Evolutionary conservation across 2,888 invertebrate species (phyloP), one percentile per base, ranked within the genome.

Genomic region (Dexiosoma caninum): DNA sequence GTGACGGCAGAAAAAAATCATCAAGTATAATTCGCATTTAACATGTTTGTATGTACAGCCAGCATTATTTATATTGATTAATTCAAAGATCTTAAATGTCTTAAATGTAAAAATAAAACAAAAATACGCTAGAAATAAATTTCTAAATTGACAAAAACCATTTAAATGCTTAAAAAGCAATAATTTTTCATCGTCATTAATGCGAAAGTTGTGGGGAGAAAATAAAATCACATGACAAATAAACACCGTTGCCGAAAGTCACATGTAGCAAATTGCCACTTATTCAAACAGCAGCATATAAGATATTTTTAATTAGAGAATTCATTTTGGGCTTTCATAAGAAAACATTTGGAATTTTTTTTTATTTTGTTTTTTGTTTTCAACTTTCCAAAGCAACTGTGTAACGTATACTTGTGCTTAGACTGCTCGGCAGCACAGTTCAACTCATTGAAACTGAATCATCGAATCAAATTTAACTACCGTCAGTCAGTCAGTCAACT

Each of bases 121-220:
- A 21, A 66, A 57, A 42, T 14, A 49, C 46, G 12, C 7, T 66
- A n/a, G 19, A 44, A 62, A 55, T 27, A 40, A 62, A 60, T 44
- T 74, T 27, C 12, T 44, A 55, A 76, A 76, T 69, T 53, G 42
- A 60, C n/a, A n/a, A n/a, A n/a, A 76, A 62, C 12, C 53, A 75
- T 53, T 75, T 60, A 76, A 67, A 46, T 12, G 19, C 27, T 62
- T 42, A 60, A 60, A 64, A 19, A 74, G 64, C 49, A 12, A 49
- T n/a, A n/a, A n/a, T n/a, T 60, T 66, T 67, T 40, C 51, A 19
- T 49, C 51, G 14, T 32, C 49, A 74, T 67, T 42, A 51, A 67
- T 44, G n/a, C 37, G 14, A 35, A 14, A 16, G 49, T 21, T 30
- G 37, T 27, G n/a, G n/a, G n/a, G 14, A 12, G 23, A 3, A 44